Conservation (phyloP, 2,113 vertebrate species). For the Brachyistius frenatus region DNA sequence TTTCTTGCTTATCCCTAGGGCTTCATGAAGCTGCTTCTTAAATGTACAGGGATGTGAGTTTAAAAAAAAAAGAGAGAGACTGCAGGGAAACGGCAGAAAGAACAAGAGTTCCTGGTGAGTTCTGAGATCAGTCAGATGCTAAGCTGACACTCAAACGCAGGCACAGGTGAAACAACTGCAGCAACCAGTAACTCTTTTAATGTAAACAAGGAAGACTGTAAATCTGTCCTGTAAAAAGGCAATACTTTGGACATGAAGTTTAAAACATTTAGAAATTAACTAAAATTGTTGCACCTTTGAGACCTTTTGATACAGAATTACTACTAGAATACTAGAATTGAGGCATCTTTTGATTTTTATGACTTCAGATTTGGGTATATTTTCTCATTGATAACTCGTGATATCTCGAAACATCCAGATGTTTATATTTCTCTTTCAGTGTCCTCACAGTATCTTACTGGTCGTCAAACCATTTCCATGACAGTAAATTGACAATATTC, state of each 20-base stretch:
- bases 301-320: too few species aligned
- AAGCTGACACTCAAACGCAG: constrained; percentile 1
- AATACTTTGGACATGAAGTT: too few species aligned
- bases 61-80: background rate
- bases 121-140: background rate
- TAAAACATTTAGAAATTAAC: too few species aligned
- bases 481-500: background rate
- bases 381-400: too few species aligned
- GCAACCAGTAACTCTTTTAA: background rate
- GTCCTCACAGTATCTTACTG: background rate
- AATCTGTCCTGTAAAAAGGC: background rate
- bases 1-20: constrained; percentile 3
- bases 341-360: background rate
- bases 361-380: background rate
- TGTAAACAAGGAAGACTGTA: background rate
- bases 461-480: background rate
- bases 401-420: too few species aligned
- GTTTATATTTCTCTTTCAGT: background rate
- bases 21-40: constrained; percentile 20
- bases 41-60: background rate
- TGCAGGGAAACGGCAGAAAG: constrained; percentile 4
- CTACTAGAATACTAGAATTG: background rate
- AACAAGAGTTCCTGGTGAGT: constrained; percentile 3
- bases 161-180: background rate
- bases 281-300: too few species aligned